Conservation (phyloP, 2,888 invertebrate species). For the Lochmaea capreae region DNA sequence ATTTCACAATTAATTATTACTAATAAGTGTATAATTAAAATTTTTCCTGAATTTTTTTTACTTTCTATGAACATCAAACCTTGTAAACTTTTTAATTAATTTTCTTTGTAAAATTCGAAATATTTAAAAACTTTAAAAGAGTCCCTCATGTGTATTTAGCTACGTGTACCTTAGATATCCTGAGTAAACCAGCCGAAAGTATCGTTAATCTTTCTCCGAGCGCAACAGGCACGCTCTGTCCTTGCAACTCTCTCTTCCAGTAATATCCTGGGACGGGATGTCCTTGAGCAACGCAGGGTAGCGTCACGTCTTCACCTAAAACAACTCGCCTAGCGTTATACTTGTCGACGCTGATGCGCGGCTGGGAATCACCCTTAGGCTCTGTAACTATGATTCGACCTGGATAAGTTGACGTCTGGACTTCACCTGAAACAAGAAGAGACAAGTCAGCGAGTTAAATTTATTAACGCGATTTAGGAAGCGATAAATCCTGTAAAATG, state of each 20-base stretch:
- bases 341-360: slow-evolving; percentile 78
- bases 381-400: slow-evolving; percentile 79
- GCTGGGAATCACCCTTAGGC: slow-evolving; percentile 81
- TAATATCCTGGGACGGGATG: slow-evolving; percentile 84
- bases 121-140: too few species aligned
- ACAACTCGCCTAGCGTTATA: slow-evolving; percentile 76
- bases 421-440: slow-evolving; percentile 66
- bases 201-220: slow-evolving; percentile 73
- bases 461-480: background rate
- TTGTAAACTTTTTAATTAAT: too few species aligned
- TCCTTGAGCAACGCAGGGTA: slow-evolving; percentile 85
- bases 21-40: too few species aligned
- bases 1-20: too few species aligned
- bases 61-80: too few species aligned
- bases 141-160: background rate
- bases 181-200: slow-evolving; percentile 74
- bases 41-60: too few species aligned
- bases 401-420: slow-evolving; percentile 70
- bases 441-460: background rate
- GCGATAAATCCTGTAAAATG: background rate
- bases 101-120: too few species aligned
- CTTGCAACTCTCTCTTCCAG: slow-evolving; percentile 83
- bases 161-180: slow-evolving; percentile 70
- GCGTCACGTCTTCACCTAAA: slow-evolving; percentile 78
- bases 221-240: slow-evolving; percentile 75